These are phyloP conservation scores for Trichomalopsis sarcophagae DNA, from an alignment of 1,140 invertebrate genomes.

Conservation along the genomic window DNA sequence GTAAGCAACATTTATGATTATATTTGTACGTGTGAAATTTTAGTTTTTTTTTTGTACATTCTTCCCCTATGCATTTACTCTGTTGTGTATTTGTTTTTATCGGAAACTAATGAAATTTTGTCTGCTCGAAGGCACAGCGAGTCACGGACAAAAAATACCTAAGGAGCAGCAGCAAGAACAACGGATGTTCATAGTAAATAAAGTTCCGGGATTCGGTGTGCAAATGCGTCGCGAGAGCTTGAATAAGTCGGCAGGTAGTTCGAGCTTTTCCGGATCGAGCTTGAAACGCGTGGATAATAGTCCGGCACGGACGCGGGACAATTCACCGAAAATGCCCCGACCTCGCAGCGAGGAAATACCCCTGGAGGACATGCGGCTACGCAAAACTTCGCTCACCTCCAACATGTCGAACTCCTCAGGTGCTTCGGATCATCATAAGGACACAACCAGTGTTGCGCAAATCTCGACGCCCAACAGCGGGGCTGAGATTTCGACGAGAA, in stretches of 20 bases:
- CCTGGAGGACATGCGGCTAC: constrained; percentile 83
- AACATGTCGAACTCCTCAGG: constrained; percentile 53
- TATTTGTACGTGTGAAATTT: constrained; percentile 56
- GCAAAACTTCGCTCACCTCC: constrained; percentile 65
- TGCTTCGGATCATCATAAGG: constrained; percentile 54
- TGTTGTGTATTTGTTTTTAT: neutral
- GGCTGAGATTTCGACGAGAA: constrained; percentile 52
- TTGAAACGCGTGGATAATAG: constrained; percentile 63
- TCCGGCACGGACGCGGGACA: constrained; percentile 73
- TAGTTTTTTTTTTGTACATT: neutral
- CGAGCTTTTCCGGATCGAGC: constrained; percentile 56
- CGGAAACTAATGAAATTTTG: neutral
- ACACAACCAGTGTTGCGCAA: constrained; percentile 48
- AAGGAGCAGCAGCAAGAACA: constrained; percentile 61
- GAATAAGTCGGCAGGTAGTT: constrained; percentile 61
- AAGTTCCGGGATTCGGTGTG: constrained; percentile 83
- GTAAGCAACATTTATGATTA: constrained; percentile 65
- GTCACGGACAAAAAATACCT: neutral
- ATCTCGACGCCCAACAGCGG: neutral
- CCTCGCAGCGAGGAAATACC: constrained; percentile 89
- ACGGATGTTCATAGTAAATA: constrained; percentile 77
- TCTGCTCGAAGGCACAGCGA: constrained; percentile 11
- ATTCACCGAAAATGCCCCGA: constrained; percentile 82
- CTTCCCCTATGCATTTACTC: neutral
- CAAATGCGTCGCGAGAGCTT: constrained; percentile 76